A percentile compares a stretch with the other conserved stretches of the same genome.
Conservation (phyloP, 2,888 invertebrate species). For the Sclerodermus sp. region DNA sequence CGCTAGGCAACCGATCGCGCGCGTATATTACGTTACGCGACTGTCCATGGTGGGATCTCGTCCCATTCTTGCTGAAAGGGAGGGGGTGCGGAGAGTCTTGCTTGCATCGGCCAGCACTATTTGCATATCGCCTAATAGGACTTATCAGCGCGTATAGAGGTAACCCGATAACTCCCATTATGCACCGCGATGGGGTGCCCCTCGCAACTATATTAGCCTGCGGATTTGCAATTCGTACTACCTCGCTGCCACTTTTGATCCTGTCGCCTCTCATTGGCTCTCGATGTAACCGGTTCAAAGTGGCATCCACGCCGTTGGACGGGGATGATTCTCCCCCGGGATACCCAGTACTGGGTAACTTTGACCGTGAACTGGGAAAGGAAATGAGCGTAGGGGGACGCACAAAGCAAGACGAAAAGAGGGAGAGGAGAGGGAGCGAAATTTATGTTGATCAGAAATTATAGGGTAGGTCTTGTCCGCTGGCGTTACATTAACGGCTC, state of each 20-base stretch:
- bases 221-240: conserved; percentile 36
- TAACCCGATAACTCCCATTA: conserved; percentile 18
- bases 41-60: no score
- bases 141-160: neutral
- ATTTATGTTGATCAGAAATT: conserved; percentile 41
- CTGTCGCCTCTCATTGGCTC: conserved; percentile 28
- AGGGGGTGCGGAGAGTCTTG: no score
- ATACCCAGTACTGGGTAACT: conserved; percentile 21
- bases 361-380: conserved; percentile 30
- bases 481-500: no score
- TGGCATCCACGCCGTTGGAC: conserved; percentile 10
- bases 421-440: conserved; percentile 14
- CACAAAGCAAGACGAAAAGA: conserved; percentile 3
- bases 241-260: conserved; percentile 32
- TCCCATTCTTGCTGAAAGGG: no score
- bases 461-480: conserved; percentile 21
- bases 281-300: conserved; percentile 24
- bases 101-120: neutral
- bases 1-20: no score
- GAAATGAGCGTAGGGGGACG: conserved; percentile 15
- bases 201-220: conserved; percentile 21
- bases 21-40: no score
- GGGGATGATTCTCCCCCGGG: neutral
- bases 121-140: neutral
- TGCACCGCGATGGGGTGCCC: conserved; percentile 17